These are phyloP conservation scores for Argya squamiceps DNA, from an alignment of 2,797 vertebrate species.

Conservation along the genomic window DNA sequence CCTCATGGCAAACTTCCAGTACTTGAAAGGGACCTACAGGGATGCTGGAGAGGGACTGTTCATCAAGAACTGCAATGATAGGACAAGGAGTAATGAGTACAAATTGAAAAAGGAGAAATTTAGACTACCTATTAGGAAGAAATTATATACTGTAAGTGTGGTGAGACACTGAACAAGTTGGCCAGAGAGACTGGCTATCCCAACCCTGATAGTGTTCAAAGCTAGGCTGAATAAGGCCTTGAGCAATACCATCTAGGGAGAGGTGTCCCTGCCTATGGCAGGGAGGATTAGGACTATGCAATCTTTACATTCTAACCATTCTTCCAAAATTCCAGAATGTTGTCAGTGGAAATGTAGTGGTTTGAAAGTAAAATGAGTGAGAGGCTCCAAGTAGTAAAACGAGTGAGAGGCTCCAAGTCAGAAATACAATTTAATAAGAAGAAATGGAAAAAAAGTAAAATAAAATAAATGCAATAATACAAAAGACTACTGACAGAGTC, in stretches of 20 bases:
- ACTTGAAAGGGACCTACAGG: not conserved
- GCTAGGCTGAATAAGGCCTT: not conserved
- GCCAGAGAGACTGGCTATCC: not conserved
- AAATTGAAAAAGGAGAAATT: not conserved
- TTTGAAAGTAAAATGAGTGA: too few relatives aligned
- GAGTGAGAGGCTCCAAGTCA: too few relatives aligned
- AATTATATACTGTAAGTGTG: not conserved
- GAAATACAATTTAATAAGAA: too few relatives aligned
- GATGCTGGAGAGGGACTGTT: not conserved
- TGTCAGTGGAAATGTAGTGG: too few relatives aligned
- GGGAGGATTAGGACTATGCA: fast-evolving
- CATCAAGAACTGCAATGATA: not conserved
- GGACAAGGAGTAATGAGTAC: not conserved
- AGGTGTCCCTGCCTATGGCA: not conserved
- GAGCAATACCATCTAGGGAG: not conserved
- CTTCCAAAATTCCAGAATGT: not conserved
- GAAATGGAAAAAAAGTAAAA: too few relatives aligned
- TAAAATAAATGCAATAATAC: too few relatives aligned
- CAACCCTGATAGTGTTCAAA: not conserved
- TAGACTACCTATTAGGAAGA: not conserved
- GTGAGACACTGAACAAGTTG: not conserved
- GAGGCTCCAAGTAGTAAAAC: too few relatives aligned
- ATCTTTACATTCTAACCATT: not conserved
- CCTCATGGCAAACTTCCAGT: not conserved
- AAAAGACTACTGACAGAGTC: too few relatives aligned